phyloP scores from a whole-genome alignment of 2,797 vertebrate species.

The Siniperca scherzeri region DNA sequence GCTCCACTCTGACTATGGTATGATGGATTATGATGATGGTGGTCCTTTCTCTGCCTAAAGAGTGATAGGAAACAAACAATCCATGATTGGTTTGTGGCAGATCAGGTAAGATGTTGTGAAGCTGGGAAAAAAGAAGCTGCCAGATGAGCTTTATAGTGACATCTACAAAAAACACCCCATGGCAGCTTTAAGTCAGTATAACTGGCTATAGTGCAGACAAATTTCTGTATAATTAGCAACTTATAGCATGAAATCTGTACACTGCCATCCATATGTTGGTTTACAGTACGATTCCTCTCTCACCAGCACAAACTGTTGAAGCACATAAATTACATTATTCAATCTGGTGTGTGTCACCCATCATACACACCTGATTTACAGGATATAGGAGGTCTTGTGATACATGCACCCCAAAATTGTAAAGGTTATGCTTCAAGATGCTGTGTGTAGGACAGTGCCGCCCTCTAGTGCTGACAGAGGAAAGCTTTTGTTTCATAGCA shows the following conservation, averaged over 20 bases:
- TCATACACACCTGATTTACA: background rate
- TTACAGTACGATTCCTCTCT: background rate
- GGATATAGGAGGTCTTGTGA: background rate
- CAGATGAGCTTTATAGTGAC: conserved; percentile 23
- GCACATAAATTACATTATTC: background rate
- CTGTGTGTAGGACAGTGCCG: conserved; percentile 37
- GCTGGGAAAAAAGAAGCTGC: conserved; percentile 20
- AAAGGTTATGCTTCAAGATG: background rate
- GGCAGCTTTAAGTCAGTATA: background rate
- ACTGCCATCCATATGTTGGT: background rate
- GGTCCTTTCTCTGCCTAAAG: conserved; percentile 85
- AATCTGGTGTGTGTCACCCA: background rate
- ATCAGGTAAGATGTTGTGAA: conserved; percentile 46
- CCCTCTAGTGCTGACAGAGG: conserved; percentile 78
- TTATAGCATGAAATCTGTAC: background rate
- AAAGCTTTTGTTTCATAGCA: background rate
- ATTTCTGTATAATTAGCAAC: background rate
- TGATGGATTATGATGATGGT: conserved; percentile 88
- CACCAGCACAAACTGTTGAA: background rate
- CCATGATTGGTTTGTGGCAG: conserved; percentile 60
- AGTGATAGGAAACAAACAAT: conserved; percentile 79
- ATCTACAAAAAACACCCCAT: conserved; percentile 16
- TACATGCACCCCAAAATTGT: background rate
- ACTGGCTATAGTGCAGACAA: background rate
- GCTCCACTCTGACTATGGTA: conserved; percentile 87